Evolutionary conservation across 2,113 vertebrate genomes (phyloP).

Genomic region (Chloropsis cyanopogon): DNA sequence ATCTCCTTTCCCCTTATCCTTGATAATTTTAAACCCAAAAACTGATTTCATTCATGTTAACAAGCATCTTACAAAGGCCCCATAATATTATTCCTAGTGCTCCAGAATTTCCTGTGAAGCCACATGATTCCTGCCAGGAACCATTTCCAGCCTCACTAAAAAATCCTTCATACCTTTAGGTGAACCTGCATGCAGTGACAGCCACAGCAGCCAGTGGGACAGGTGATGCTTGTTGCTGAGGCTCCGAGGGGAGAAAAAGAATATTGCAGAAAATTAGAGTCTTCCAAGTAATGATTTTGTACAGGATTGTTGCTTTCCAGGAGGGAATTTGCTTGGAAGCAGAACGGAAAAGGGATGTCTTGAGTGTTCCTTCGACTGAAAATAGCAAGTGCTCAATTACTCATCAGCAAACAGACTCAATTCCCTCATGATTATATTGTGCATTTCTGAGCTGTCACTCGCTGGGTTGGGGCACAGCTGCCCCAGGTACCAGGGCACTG

Average conservation of each 20-base stretch:
- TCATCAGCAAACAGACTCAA: background rate
- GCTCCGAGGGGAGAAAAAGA: background rate
- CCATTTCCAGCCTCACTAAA: background rate
- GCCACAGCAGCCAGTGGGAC: background rate
- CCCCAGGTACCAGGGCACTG: background rate
- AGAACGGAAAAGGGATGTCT: background rate
- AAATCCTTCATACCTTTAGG: background rate
- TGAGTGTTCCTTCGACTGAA: background rate
- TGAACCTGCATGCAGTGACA: background rate
- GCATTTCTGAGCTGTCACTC: background rate
- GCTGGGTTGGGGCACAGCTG: background rate
- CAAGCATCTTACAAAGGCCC: background rate
- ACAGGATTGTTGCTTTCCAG: background rate
- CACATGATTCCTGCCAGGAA: background rate
- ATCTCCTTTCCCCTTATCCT: background rate
- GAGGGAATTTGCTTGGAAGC: background rate
- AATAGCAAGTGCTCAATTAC: background rate
- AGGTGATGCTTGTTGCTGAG: fast-evolving
- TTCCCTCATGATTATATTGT: fast-evolving
- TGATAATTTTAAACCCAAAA: background rate
- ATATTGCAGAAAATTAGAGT: background rate
- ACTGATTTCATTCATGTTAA: background rate
- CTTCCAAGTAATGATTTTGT: background rate
- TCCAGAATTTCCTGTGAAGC: background rate
- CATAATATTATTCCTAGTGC: background rate